A percentile compares a stretch with the other conserved stretches of the same genome.
These are phyloP conservation scores for Argynnis bischoffii DNA, from an alignment of 2,888 invertebrate genomes.

Conservation along the genomic window DNA sequence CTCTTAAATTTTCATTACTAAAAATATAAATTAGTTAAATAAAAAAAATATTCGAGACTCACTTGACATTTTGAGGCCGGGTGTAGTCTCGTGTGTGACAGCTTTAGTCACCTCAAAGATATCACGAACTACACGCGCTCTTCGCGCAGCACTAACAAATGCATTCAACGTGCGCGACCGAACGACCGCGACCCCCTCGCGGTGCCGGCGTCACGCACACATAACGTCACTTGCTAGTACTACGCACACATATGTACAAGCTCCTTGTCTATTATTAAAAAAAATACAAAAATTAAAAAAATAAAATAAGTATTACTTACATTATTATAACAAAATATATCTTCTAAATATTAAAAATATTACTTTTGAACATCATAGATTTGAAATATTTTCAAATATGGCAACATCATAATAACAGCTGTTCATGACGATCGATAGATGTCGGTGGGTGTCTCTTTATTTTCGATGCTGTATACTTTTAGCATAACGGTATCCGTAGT, in stretches of 20 bases:
- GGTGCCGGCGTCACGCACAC: conserved; percentile 44
- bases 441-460: conserved; percentile 80
- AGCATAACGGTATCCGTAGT: conserved; percentile 78
- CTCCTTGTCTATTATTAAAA: not conserved
- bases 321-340: not conserved
- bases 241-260: not conserved
- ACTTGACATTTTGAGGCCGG: conserved; percentile 79
- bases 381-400: conserved; percentile 40
- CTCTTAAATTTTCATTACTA: not conserved
- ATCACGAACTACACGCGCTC: conserved; percentile 75
- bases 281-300: not conserved
- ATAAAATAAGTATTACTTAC: not conserved
- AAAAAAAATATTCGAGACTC: conserved; percentile 46
- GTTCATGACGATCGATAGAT: conserved; percentile 77
- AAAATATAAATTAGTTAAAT: conserved; percentile 15
- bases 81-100: conserved; percentile 73
- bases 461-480: conserved; percentile 65
- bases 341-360: not conserved
- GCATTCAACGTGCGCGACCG: conserved; percentile 65
- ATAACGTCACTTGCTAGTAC: not conserved
- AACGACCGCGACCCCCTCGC: conserved; percentile 55
- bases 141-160: conserved; percentile 72
- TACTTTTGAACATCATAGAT: conserved; percentile 6
- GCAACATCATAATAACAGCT: conserved; percentile 69
- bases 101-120: conserved; percentile 67